Evolutionary conservation across 1,140 invertebrate species (phyloP).

Genomic region (Stratiolaelaps scimitus): DNA sequence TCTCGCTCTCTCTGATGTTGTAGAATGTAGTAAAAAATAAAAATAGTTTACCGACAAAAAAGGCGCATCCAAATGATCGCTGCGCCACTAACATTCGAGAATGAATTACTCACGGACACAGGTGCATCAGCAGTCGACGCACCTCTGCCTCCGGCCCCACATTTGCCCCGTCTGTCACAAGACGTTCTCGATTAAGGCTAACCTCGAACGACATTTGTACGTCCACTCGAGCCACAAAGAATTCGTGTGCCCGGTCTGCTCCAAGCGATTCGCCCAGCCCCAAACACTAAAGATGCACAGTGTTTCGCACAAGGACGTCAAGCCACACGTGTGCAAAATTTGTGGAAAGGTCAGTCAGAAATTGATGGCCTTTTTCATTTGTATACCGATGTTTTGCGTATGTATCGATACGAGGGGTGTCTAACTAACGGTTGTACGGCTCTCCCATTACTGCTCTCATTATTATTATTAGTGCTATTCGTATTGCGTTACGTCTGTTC

Average conservation of each 20-base stretch:
- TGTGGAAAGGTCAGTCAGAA: conserved; percentile 39
- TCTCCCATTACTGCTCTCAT: too few species aligned
- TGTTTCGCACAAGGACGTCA: conserved; percentile 42
- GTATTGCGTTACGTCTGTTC: too few species aligned
- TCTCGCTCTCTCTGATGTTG: background rate
- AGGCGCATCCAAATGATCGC: too few species aligned
- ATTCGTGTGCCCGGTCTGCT: conserved; percentile 45
- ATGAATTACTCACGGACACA: background rate
- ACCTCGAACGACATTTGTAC: conserved; percentile 44
- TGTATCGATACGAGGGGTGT: too few species aligned
- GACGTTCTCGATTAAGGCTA: conserved; percentile 37
- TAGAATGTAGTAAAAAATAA: too few species aligned
- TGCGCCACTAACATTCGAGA: too few species aligned
- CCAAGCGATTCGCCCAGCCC: conserved; percentile 50
- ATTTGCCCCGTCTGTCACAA: conserved; percentile 39
- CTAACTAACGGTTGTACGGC: too few species aligned
- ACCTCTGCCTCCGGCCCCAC: conserved; percentile 37
- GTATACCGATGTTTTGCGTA: too few species aligned
- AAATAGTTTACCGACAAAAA: too few species aligned
- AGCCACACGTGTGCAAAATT: conserved; percentile 42
- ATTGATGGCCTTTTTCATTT: too few species aligned
- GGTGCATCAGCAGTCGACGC: conserved; percentile 33
- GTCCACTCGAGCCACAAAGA: conserved; percentile 47
- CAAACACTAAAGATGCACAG: conserved; percentile 47
- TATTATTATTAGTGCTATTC: too few species aligned